Base-by-base conservation (phyloP, 2,797 vertebrate species). In the Chromis chromis region DNA sequence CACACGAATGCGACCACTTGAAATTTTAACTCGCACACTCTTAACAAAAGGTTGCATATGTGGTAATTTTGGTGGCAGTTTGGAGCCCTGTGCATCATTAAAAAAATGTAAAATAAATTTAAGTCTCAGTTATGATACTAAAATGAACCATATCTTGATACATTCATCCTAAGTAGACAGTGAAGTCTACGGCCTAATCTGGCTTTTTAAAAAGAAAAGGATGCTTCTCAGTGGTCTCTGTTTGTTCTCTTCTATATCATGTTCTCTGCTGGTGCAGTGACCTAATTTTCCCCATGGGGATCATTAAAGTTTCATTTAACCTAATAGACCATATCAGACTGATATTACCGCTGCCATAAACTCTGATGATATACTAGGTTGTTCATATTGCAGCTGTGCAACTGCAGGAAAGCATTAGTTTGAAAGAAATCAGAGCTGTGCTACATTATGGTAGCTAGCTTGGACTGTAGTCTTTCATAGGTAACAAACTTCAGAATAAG, bases 251-350 rank as follows among this genome's bases (percentile, higher is more conserved):
- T 72, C 10, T 67, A 28, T 66, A 16, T 56, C 48, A 28, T 27
- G 58, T 46, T 58, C 55, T 70, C 58, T 12, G 16, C 49, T 50
- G 64, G 60, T 55, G 65, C 65, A 74, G 27, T 74, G 74, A 76
- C 55, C 81, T 42, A 16, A 48, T 74, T 78, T 74, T 40, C 44
- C 70, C 72, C 71, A 10, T 14, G 71, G 74, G 81, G 25, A 66
- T 75, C 72, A 79, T 83, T 77, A 77, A 86, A 66, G 54, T 79
- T 86, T 83, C 56, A 83, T 86, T 65, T 57, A 55, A 74, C 76
- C 59, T 76, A 81, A 86, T 68, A 61, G 76, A 74, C 48, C 66
- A 27, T 66, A 77, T 56, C 24, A 14, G 66, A 69, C 40, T 58
- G 53, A 70, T 58, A 58, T 50, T 40, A 17, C 72, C 6, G 22